Evolutionary conservation across 2,888 invertebrate species (phyloP).

Genomic region (Eustalomyia histrio): DNA sequence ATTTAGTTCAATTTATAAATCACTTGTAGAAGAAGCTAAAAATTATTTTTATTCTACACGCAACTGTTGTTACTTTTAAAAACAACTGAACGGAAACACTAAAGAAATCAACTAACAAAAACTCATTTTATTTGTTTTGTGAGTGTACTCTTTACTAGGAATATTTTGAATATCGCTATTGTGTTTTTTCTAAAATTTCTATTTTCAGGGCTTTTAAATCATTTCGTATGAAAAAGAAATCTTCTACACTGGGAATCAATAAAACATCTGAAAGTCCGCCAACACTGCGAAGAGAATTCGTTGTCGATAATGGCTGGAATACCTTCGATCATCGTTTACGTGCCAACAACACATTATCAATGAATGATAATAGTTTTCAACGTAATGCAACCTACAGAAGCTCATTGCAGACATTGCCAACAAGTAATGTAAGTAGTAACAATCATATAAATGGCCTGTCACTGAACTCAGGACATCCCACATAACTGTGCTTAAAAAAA

Average conservation of each 20-base stretch:
- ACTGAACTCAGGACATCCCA: background rate
- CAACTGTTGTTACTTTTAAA: too few species aligned
- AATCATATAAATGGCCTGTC: too few species aligned
- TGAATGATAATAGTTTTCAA: constrained; percentile 69
- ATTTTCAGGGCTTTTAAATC: constrained; percentile 76
- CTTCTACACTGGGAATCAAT: constrained; percentile 78
- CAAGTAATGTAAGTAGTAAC: constrained; percentile 69
- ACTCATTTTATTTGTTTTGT: too few species aligned
- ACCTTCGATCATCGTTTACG: constrained; percentile 71
- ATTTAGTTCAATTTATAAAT: too few species aligned
- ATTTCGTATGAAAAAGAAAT: constrained; percentile 78
- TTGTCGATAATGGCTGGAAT: constrained; percentile 67
- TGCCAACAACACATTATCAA: constrained; percentile 68
- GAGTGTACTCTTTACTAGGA: too few species aligned
- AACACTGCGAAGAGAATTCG: constrained; percentile 70
- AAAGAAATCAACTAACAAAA: too few species aligned
- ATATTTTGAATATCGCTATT: too few species aligned
- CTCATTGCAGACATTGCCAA: constrained; percentile 76
- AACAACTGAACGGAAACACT: too few species aligned
- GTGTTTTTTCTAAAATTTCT: background rate
- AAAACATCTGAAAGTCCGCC: constrained; percentile 80
- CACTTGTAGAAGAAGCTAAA: too few species aligned
- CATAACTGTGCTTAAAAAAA: background rate
- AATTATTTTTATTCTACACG: too few species aligned
- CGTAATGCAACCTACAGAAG: constrained; percentile 72